Conservation (phyloP, 1,140 invertebrate genomes). For the Drosophila persimilis region DNA sequence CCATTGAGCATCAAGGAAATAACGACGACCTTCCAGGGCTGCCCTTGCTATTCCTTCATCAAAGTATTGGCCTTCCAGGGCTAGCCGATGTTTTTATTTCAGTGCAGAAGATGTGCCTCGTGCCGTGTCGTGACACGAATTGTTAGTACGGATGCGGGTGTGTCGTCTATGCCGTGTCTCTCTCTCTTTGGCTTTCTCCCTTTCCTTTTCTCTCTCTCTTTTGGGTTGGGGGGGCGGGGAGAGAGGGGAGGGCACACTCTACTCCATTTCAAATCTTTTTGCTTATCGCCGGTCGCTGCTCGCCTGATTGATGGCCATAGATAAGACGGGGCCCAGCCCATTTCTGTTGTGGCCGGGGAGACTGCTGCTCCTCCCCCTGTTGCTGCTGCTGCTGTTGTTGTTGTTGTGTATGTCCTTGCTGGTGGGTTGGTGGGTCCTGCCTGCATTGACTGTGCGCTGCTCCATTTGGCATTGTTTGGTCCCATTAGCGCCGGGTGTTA, state of each 20-base stretch:
- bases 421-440: slow-evolving; percentile 10
- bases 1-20: too few species aligned
- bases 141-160: too few species aligned
- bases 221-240: neutral
- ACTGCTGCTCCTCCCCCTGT: neutral
- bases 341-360: slow-evolving; percentile 28
- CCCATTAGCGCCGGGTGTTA: slow-evolving; percentile 82
- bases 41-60: neutral
- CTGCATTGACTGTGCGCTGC: slow-evolving; percentile 61
- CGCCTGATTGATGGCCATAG: slow-evolving; percentile 83
- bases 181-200: too few species aligned
- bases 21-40: too few species aligned
- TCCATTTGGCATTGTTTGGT: slow-evolving; percentile 82
- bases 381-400: slow-evolving; percentile 17
- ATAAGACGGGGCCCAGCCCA: slow-evolving; percentile 75
- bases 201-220: neutral
- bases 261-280: slow-evolving; percentile 83
- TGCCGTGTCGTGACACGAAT: too few species aligned
- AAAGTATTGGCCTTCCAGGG: neutral
- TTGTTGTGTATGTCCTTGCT: slow-evolving; percentile 40
- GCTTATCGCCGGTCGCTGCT: slow-evolving; percentile 80
- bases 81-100: neutral
- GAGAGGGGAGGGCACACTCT: slow-evolving; percentile 58
- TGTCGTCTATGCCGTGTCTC: too few species aligned
- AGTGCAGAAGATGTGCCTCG: neutral